These are phyloP conservation scores for Tautogolabrus adspersus DNA, from an alignment of 2,113 vertebrate species.

Conservation along the genomic window DNA sequence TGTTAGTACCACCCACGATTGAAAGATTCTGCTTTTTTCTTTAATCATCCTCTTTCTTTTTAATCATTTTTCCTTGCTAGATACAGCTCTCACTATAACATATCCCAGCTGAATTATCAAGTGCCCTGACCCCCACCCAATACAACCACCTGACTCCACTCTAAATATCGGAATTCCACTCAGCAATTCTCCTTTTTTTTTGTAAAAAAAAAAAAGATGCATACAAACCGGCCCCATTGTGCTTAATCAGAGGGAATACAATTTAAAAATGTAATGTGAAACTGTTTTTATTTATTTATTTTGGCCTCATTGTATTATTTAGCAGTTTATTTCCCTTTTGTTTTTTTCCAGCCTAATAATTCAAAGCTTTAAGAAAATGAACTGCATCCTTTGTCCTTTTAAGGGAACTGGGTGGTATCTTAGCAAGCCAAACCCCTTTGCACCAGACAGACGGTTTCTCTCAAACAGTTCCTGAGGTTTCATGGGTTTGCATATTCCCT, in stretches of 20 bases:
- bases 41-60: neutral
- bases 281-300: neutral
- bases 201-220: no score
- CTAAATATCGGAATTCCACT: no score
- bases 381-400: conserved; percentile 70
- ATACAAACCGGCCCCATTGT: no score
- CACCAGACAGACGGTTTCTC: conserved; percentile 68
- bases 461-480: conserved; percentile 59
- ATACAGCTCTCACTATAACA: no score
- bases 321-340: neutral
- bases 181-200: no score
- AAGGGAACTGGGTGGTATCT: conserved; percentile 56
- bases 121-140: neutral
- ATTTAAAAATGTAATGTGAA: no score
- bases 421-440: conserved; percentile 72
- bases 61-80: neutral
- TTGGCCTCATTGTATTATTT: neutral
- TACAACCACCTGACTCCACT: neutral
- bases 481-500: conserved; percentile 47
- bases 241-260: no score
- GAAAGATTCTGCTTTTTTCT: conserved; percentile 9
- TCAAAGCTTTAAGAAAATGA: conserved; percentile 33
- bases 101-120: neutral
- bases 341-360: conserved; percentile 22
- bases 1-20: neutral